phyloP scores from a whole-genome alignment of 2,113 vertebrate species.

The Chunga burmeisteri region DNA sequence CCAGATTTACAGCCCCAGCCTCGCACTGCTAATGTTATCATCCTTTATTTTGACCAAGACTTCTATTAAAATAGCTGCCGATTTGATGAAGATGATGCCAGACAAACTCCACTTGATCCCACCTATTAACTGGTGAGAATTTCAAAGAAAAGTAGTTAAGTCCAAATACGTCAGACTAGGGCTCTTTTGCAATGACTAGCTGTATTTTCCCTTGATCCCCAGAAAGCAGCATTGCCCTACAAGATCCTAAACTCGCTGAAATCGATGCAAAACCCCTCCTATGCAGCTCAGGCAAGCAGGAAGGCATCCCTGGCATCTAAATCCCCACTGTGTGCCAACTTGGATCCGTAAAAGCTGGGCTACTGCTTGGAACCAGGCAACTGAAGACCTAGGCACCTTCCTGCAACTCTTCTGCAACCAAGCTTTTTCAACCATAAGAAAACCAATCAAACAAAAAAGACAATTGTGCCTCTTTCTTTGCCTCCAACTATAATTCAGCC shows the following conservation, averaged over 20 bases:
- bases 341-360: not conserved
- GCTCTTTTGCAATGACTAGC: not conserved
- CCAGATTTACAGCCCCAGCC: not conserved
- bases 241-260: not conserved
- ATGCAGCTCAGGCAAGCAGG: not conserved
- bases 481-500: not conserved
- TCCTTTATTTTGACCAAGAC: not conserved
- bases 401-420: not conserved
- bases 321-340: accelerated
- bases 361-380: not conserved
- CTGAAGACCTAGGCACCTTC: not conserved
- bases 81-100: not conserved
- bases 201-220: not conserved
- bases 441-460: not conserved
- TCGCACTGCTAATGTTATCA: not conserved
- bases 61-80: not conserved
- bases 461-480: not conserved
- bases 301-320: not conserved
- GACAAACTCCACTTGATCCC: not conserved
- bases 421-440: not conserved
- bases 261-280: not conserved
- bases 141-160: not conserved
- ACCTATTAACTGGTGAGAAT: not conserved
- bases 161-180: not conserved
- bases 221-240: not conserved